These are phyloP conservation scores for Acanthurus tractus DNA, from an alignment of 2,797 vertebrate species.

Conservation along the genomic window DNA sequence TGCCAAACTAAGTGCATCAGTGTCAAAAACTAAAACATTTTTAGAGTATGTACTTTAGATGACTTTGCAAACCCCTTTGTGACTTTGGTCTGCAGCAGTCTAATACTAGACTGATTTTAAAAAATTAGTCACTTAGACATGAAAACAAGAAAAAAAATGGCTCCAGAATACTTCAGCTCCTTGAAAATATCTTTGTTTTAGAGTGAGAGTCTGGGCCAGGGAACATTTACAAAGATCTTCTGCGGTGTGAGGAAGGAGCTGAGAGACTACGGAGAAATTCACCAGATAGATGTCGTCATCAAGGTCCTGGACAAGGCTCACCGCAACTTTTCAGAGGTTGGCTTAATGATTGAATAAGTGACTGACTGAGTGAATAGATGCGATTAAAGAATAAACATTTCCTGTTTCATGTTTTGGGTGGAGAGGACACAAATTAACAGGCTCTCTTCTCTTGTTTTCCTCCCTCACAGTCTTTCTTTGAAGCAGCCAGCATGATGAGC, in stretches of 20 bases:
- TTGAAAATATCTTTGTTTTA: slow-evolving; percentile 61
- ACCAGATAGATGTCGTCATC: slow-evolving; percentile 94
- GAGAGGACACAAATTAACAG: background rate
- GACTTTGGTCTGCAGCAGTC: too few relatives aligned
- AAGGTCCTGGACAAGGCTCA: slow-evolving; percentile 96
- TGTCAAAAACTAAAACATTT: too few relatives aligned
- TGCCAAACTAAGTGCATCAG: too few relatives aligned
- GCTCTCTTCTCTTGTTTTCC: background rate
- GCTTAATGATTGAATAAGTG: background rate
- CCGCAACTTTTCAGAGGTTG: slow-evolving; percentile 94
- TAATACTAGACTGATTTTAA: too few relatives aligned
- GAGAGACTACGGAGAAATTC: slow-evolving; percentile 93
- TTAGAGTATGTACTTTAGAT: too few relatives aligned
- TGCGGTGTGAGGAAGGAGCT: slow-evolving; percentile 92
- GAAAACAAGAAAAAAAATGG: too few relatives aligned
- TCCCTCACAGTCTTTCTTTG: slow-evolving; percentile 93
- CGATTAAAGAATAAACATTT: background rate
- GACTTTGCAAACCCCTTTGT: too few relatives aligned
- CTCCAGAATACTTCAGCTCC: background rate
- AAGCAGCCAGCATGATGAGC: slow-evolving; percentile 99
- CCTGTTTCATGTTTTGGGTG: background rate
- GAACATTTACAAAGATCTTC: slow-evolving; percentile 97
- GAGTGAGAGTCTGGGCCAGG: slow-evolving; percentile 95
- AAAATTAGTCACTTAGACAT: too few relatives aligned
- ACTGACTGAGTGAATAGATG: background rate